Evolutionary conservation across 2,888 invertebrate genomes (phyloP).

Genomic region (Gonocerus acuteangulatus): DNA sequence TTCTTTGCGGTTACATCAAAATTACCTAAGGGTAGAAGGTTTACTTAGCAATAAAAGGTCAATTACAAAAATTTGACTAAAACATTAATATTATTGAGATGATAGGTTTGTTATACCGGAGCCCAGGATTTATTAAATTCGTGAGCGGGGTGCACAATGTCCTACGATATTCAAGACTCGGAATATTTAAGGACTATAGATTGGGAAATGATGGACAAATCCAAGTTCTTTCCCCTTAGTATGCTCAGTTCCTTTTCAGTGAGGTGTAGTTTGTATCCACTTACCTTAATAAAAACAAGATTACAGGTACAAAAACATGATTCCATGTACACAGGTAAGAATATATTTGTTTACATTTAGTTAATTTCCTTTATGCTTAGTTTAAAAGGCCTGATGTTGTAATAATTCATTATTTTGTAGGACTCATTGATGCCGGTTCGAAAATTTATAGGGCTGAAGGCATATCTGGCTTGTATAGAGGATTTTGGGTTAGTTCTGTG

Average conservation of each 20-base stretch:
- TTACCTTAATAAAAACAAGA: constrained; percentile 89
- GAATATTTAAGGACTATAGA: constrained; percentile 77
- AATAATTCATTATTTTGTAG: constrained; percentile 41
- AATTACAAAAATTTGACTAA: not conserved
- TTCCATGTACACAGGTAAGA: constrained; percentile 68
- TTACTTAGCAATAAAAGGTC: constrained; percentile 10
- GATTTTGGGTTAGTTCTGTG: constrained; percentile 89
- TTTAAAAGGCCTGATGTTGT: not conserved
- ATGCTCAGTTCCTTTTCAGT: constrained; percentile 80
- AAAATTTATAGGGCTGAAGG: constrained; percentile 85
- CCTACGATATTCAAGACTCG: constrained; percentile 39
- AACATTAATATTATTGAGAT: constrained; percentile 8
- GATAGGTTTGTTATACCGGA: constrained; percentile 11
- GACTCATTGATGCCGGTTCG: constrained; percentile 76
- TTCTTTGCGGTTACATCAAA: not conserved
- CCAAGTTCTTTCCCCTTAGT: constrained; percentile 85
- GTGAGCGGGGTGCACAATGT: constrained; percentile 13
- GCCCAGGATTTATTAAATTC: not conserved
- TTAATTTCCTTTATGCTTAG: not conserved
- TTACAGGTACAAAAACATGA: constrained; percentile 79
- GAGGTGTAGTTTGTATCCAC: constrained; percentile 68
- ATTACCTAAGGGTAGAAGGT: constrained; percentile 2
- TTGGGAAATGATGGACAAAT: constrained; percentile 97
- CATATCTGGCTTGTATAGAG: constrained; percentile 76
- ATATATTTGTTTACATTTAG: constrained; percentile 28